Evolutionary conservation across 2,113 vertebrate genomes (phyloP).

Genomic region (human (Homo sapiens)): DNA sequence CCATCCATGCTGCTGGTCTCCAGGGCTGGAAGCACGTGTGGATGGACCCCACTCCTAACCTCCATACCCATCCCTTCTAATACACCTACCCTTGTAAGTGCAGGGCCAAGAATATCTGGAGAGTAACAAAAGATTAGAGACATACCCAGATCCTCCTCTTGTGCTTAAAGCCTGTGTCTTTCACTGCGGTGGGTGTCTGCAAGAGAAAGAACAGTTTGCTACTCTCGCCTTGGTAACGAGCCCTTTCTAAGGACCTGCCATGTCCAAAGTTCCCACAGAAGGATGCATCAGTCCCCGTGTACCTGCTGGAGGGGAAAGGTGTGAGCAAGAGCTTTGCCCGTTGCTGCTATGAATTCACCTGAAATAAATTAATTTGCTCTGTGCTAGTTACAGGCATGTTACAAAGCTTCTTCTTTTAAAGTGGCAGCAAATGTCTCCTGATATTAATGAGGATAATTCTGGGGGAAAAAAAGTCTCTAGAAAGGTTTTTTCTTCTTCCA

Average conservation of each 20-base stretch:
- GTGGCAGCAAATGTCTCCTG: slow-evolving; percentile 30
- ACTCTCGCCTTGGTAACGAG: not conserved
- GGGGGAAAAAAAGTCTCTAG: not conserved
- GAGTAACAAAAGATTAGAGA: not conserved
- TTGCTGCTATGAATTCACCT: not conserved
- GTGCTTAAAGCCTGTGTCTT: not conserved
- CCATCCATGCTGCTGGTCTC: not conserved
- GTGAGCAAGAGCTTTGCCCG: not conserved
- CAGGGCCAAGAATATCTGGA: not conserved
- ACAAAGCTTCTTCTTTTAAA: slow-evolving; percentile 42
- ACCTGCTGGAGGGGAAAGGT: too few species aligned
- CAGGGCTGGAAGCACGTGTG: not conserved
- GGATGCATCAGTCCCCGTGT: too few species aligned
- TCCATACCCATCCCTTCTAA: fast-evolving
- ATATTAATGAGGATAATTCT: slow-evolving; percentile 19
- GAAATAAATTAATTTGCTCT: slow-evolving; percentile 5
- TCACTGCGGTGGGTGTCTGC: not conserved
- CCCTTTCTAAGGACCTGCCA: not conserved
- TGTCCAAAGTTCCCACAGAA: not conserved
- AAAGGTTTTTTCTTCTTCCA: not conserved
- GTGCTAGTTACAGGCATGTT: not conserved
- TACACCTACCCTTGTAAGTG: not conserved
- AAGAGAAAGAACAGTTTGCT: not conserved
- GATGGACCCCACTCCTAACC: too few species aligned
- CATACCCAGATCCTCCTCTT: not conserved